Evolutionary conservation across 2,113 vertebrate species (phyloP), one percentile per base, ranked within the genome.

Genomic region (Phalacrocorax carbo): DNA sequence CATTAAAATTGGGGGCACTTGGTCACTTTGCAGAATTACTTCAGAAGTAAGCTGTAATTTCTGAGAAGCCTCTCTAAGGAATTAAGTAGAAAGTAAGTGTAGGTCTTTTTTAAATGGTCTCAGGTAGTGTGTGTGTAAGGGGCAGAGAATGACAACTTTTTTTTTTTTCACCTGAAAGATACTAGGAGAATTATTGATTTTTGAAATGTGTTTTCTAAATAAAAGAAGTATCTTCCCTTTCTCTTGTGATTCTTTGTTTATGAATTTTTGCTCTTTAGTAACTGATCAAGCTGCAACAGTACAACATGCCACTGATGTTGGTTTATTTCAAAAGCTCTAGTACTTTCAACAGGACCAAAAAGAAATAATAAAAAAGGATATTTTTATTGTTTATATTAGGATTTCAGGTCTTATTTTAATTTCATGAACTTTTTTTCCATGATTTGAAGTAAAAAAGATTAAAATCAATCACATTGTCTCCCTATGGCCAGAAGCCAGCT

Each of bases 1-100:
- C 95, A 97, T 97, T 98, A 98, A 97, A 97, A 95, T 1, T 54
- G 82, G 60, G 86, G 49, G 65, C 92, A 93, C 83, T 82, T 96
- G 95, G 91, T 97, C 95, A 97, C 81, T 93, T 91, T 69, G 52
- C 32, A 70, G 76, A 96, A 96, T 96, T 96, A 58, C 91, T 94
- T 96, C 79, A 94, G 83, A 86, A 86, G 80, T 92, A 96, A 95
- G 21, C 18, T 91, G 76, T n/a, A 81, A 60, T 94, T 93, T 94
- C 55, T 46, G 52, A 83, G 40, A 92, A 36, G 21, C 46, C 17
- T 95, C 86, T 92, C 44, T 60, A 30, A 91, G 91, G 76, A 86
- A 69, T 21, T 89, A 52, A 80, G 32, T 73, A 48, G 25, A 54
- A 82, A 84, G 5, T 29, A 82, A 84, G 5, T 29, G 21, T 32